These are phyloP conservation scores for Melanotaenia duboulayi DNA, from an alignment of 2,113 vertebrate genomes.

Conservation along the genomic window DNA sequence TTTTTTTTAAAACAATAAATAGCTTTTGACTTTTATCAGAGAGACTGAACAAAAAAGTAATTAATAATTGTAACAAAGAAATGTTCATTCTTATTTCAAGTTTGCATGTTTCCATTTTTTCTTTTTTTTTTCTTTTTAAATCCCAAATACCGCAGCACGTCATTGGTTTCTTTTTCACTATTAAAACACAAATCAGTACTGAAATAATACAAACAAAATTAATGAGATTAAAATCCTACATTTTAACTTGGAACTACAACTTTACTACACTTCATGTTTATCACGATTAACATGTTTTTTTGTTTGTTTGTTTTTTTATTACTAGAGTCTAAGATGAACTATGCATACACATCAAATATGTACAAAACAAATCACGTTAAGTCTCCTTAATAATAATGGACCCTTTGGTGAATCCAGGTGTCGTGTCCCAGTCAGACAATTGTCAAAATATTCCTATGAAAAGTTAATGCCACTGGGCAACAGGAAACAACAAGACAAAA, in stretches of 20 bases:
- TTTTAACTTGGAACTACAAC: slow-evolving; percentile 48
- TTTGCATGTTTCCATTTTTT: slow-evolving; percentile 43
- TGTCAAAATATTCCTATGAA: slow-evolving; percentile 26
- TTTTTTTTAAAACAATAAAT: slow-evolving; percentile 69
- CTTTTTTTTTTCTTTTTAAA: slow-evolving; percentile 39
- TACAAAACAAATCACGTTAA: slow-evolving; percentile 72
- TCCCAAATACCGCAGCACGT: slow-evolving; percentile 72
- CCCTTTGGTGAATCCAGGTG: slow-evolving; percentile 28
- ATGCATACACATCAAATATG: slow-evolving; percentile 77
- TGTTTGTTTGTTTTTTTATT: slow-evolving; percentile 28
- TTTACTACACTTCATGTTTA: slow-evolving; percentile 65
- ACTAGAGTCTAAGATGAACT: slow-evolving; percentile 54
- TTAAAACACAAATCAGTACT: slow-evolving; percentile 59
- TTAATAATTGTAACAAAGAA: slow-evolving; percentile 16
- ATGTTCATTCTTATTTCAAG: slow-evolving; percentile 66
- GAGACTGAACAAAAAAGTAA: slow-evolving; percentile 28
- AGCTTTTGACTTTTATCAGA: slow-evolving; percentile 39
- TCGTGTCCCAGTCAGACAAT: slow-evolving; percentile 26
- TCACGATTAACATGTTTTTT: slow-evolving; percentile 48
- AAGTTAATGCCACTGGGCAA: slow-evolving; percentile 1
- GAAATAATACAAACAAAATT: slow-evolving; percentile 43
- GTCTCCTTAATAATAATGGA: slow-evolving; percentile 34
- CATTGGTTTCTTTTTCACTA: slow-evolving; percentile 53
- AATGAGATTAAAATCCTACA: slow-evolving; percentile 62
- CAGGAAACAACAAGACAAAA: neutral